Percentiles rank a stretch among this genome's conserved stretches.
Evolutionary conservation across 2,113 vertebrate species (phyloP).

Genomic region (Toxotes chatareus): DNA sequence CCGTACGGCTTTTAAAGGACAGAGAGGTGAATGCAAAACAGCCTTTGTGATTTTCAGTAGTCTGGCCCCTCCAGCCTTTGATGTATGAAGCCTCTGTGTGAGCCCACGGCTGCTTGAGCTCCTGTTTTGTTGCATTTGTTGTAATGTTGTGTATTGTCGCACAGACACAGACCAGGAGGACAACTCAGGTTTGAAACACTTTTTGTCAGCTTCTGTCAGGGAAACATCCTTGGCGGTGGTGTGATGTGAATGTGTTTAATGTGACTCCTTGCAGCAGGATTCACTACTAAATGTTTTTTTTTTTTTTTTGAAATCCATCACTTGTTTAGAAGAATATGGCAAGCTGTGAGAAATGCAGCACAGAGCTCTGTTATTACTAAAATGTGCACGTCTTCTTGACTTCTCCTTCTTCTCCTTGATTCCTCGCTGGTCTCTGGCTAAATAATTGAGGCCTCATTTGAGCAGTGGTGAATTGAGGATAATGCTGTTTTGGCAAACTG

Average conservation of each 20-base stretch:
- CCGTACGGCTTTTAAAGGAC: slow-evolving; percentile 57
- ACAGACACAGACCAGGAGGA: slow-evolving; percentile 45
- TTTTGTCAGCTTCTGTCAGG: slow-evolving; percentile 49
- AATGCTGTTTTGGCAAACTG: slow-evolving; percentile 50
- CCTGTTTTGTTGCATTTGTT: slow-evolving; percentile 41
- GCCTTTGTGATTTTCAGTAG: slow-evolving; percentile 36
- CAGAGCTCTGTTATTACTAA: slow-evolving; percentile 11
- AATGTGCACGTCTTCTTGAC: slow-evolving; percentile 31
- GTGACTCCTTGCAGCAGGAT: slow-evolving; percentile 6
- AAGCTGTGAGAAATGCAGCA: slow-evolving; percentile 1
- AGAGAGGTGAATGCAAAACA: slow-evolving; percentile 65
- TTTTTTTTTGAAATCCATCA: slow-evolving; percentile 30
- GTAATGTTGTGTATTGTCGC: slow-evolving; percentile 43
- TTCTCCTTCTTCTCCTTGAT: not conserved
- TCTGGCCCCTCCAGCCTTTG: slow-evolving; percentile 41
- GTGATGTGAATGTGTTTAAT: slow-evolving; percentile 36
- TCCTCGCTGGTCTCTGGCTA: slow-evolving; percentile 51
- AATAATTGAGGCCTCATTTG: slow-evolving; percentile 68
- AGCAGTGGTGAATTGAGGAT: slow-evolving; percentile 51
- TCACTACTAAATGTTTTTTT: not conserved
- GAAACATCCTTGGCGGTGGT: not conserved
- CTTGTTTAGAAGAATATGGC: slow-evolving; percentile 31
- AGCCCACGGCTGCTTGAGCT: slow-evolving; percentile 19
- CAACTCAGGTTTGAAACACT: slow-evolving; percentile 34
- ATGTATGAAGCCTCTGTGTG: slow-evolving; percentile 44